A percentile compares a stretch with the other conserved stretches of the same genome.
These are phyloP conservation scores for Schizopygopsis malacanthus DNA, from an alignment of 2,797 vertebrate genomes.

Conservation along the genomic window DNA sequence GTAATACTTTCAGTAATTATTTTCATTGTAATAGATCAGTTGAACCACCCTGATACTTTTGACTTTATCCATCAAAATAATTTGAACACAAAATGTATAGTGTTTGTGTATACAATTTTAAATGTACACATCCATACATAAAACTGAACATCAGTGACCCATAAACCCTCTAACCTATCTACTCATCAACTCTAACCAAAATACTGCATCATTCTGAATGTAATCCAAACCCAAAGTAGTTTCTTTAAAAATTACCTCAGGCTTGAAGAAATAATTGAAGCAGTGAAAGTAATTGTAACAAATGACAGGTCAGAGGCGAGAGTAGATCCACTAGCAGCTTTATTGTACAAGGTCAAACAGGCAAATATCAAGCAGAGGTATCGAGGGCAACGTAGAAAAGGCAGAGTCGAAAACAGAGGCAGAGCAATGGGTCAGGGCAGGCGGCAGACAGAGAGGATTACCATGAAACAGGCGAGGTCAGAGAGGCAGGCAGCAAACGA, in stretches of 20 bases:
- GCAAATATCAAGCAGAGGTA: too few relatives aligned
- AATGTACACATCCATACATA: neutral
- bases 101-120: neutral
- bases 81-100: neutral
- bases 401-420: too few relatives aligned
- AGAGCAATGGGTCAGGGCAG: too few relatives aligned
- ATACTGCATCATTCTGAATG: neutral
- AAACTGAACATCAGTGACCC: neutral
- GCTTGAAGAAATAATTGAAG: neutral
- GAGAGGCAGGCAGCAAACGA: too few relatives aligned
- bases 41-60: neutral
- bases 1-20: neutral
- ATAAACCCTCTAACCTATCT: neutral
- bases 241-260: neutral
- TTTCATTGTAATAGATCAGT: neutral
- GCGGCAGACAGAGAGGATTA: too few relatives aligned
- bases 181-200: neutral
- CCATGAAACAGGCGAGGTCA: too few relatives aligned
- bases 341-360: too few relatives aligned
- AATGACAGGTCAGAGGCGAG: too few relatives aligned
- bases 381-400: too few relatives aligned
- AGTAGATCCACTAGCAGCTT: too few relatives aligned
- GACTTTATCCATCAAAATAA: neutral
- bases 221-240: neutral
- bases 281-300: neutral